Percentiles rank a stretch among this genome's conserved stretches.
Conservation (phyloP, 2,888 invertebrate genomes). For the Xestoiulus laeticollis region DNA sequence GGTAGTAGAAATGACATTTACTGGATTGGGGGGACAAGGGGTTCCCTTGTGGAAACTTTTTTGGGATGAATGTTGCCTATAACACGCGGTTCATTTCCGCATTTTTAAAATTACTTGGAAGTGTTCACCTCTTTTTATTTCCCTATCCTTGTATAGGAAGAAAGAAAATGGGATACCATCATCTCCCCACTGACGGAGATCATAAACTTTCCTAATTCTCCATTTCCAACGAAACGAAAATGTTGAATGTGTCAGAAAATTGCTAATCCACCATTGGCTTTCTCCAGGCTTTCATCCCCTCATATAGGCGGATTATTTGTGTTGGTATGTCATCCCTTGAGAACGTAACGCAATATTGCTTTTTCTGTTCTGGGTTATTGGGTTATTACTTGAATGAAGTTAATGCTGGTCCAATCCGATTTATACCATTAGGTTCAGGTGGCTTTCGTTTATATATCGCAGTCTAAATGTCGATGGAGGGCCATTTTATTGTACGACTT, state of each 20-base stretch:
- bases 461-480: not conserved
- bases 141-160: not conserved
- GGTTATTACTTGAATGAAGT: not conserved
- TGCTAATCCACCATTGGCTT: not conserved
- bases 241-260: not conserved
- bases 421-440: not conserved
- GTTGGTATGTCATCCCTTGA: not conserved
- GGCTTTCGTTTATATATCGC: not conserved
- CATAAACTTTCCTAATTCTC: not conserved
- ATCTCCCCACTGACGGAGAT: not conserved
- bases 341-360: not conserved
- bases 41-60: too few relatives aligned
- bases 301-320: not conserved
- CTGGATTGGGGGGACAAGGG: too few relatives aligned
- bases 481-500: not conserved
- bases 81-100: too few relatives aligned
- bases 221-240: not conserved
- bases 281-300: not conserved
- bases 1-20: too few relatives aligned
- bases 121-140: not conserved
- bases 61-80: too few relatives aligned
- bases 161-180: not conserved
- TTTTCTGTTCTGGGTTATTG: not conserved
- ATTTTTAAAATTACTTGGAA: too few relatives aligned
- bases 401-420: conserved; percentile 1